Evolutionary conservation across 2,888 invertebrate genomes (phyloP).

Genomic region (Lasioglossum oenotherae): DNA sequence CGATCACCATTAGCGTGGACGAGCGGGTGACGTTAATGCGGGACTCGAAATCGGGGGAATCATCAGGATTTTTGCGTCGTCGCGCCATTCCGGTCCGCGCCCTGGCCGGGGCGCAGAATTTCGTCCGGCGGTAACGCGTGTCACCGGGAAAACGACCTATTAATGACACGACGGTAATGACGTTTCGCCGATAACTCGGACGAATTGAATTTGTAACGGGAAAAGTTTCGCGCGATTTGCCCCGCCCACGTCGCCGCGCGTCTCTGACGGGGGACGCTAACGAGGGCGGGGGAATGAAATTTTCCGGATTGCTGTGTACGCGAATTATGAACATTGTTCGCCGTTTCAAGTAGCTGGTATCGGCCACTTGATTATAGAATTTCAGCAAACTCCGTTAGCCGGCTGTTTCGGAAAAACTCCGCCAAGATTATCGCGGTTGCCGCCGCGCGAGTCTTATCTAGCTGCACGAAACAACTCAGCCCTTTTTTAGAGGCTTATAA

Average conservation of each 20-base stretch:
- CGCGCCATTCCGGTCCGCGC: neutral
- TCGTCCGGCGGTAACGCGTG: constrained; percentile 5
- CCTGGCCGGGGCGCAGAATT: constrained; percentile 1
- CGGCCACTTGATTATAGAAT: constrained; percentile 45
- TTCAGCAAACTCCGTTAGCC: constrained; percentile 39
- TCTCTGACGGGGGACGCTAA: constrained; percentile 25
- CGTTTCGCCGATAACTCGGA: constrained; percentile 22
- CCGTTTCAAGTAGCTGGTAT: constrained; percentile 20
- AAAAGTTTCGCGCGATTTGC: constrained; percentile 15
- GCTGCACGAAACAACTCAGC: too few species aligned
- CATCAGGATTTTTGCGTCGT: constrained; percentile 11
- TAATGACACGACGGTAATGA: constrained; percentile 16
- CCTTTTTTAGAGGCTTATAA: too few species aligned
- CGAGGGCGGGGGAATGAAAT: constrained; percentile 14
- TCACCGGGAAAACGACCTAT: constrained; percentile 15
- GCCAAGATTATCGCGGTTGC: constrained; percentile 28
- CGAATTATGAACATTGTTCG: constrained; percentile 48
- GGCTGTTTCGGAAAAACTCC: constrained; percentile 26
- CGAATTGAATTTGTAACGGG: constrained; percentile 35
- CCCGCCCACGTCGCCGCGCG: neutral
- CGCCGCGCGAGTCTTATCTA: neutral
- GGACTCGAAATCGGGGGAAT: constrained; percentile 2
- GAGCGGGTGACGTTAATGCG: constrained; percentile 33
- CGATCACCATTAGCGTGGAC: constrained; percentile 40
- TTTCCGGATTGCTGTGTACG: constrained; percentile 32